phyloP scores from a whole-genome alignment of 2,888 invertebrate species.

The Caenorhabditis sp. region DNA sequence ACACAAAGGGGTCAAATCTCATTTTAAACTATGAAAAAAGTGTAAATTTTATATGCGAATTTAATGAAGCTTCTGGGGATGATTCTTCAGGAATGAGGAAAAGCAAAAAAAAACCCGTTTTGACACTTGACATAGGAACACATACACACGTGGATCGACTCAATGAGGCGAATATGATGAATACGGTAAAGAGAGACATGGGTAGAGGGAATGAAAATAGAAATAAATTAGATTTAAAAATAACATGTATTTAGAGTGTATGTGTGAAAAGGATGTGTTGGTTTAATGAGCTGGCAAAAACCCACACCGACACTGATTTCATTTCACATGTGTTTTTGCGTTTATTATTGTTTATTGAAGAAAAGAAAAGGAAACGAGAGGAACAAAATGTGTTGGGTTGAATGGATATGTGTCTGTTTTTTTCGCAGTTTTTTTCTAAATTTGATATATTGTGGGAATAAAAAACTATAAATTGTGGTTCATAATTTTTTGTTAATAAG shows the following conservation, averaged over 20 bases:
- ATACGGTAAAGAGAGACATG: neutral
- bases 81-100: neutral
- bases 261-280: neutral
- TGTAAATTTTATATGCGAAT: conserved; percentile 1
- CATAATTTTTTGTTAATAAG: neutral
- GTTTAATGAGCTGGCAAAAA: neutral
- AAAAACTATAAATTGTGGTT: neutral
- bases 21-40: neutral
- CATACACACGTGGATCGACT: neutral
- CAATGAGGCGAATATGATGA: neutral
- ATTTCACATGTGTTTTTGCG: neutral
- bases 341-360: neutral
- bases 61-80: neutral
- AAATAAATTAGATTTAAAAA: neutral
- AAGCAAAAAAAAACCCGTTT: neutral
- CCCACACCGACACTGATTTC: neutral
- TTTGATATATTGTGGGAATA: neutral
- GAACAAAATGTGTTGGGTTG: neutral
- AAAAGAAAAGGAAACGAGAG: neutral
- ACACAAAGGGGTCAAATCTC: neutral
- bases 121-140: neutral
- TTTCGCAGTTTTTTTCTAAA: neutral
- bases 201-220: neutral
- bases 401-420: no score
- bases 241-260: neutral